phyloP scores from a whole-genome alignment of 2,797 vertebrate genomes.

The Agapornis canus region DNA sequence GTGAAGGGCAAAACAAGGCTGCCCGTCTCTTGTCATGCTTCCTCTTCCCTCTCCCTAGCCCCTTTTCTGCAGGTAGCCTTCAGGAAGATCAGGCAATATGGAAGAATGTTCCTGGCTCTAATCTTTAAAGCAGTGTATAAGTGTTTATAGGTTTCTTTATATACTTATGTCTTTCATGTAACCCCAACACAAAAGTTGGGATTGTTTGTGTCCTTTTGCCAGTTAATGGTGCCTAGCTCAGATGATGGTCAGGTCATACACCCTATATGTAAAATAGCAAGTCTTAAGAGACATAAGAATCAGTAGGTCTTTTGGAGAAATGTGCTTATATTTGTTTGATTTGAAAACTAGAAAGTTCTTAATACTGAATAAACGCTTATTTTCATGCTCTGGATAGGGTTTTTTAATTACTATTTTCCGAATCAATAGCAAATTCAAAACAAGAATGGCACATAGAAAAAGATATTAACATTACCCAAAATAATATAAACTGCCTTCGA shows the following conservation, averaged over 20 bases:
- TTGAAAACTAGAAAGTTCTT: not conserved
- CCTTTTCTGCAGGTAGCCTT: not conserved
- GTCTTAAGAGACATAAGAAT: not conserved
- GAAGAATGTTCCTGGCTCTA: not conserved
- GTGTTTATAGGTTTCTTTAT: not conserved
- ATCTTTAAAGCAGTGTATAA: not conserved
- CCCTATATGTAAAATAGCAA: not conserved
- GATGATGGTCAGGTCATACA: not conserved
- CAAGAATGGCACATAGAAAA: not conserved
- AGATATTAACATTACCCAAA: not conserved
- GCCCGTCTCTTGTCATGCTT: accelerated
- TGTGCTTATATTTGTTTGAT: not conserved
- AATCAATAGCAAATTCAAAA: not conserved
- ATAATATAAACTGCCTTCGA: not conserved
- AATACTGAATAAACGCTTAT: not conserved
- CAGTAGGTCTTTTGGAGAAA: not conserved
- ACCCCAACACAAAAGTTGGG: not conserved
- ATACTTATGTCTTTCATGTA: not conserved
- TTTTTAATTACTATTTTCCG: not conserved
- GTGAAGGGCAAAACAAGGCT: not conserved
- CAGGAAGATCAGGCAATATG: not conserved
- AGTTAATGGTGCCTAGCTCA: not conserved
- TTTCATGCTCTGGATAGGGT: not conserved
- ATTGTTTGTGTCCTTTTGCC: not conserved
- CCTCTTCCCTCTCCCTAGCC: not conserved